Evolutionary conservation across 2,113 vertebrate genomes (phyloP).

Genomic region (Cheirogaleus medius): DNA sequence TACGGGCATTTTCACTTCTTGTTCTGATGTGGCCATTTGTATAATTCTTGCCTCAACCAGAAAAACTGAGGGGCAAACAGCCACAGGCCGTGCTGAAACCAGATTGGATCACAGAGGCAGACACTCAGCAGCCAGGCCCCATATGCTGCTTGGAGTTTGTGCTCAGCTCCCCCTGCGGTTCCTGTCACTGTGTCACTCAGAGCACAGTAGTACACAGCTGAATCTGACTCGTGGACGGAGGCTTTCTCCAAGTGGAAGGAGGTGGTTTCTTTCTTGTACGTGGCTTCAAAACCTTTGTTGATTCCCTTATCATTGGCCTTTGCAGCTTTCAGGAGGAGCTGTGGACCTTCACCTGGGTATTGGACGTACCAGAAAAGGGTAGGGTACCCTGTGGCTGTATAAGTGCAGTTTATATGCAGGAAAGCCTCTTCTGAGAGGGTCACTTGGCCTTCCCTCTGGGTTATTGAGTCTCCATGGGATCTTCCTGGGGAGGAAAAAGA

Average conservation of each 20-base stretch:
- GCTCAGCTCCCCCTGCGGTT: slow-evolving; percentile 24
- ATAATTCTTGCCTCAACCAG: neutral
- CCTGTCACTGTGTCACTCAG: slow-evolving; percentile 24
- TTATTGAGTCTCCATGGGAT: neutral
- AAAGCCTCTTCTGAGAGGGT: neutral
- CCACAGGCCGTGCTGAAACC: neutral
- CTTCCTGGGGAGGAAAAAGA: neutral
- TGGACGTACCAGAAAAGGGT: slow-evolving; percentile 61
- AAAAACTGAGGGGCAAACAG: neutral
- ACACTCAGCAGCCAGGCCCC: neutral
- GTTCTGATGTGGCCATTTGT: neutral
- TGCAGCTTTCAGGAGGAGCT: neutral
- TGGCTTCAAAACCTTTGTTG: slow-evolving; percentile 46
- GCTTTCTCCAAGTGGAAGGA: slow-evolving; percentile 59
- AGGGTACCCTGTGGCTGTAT: rapidly evolving
- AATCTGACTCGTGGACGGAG: slow-evolving; percentile 18
- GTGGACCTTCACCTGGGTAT: neutral
- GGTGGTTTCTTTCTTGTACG: rapidly evolving
- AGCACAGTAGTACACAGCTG: slow-evolving; percentile 62
- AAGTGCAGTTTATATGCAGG: slow-evolving; percentile 35
- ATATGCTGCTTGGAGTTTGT: neutral
- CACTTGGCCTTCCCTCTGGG: neutral
- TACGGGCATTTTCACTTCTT: neutral
- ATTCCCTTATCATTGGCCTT: rapidly evolving
- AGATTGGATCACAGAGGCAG: neutral